Percentiles rank a stretch among this genome's conserved stretches.
Conservation (phyloP, 2,797 vertebrate genomes). For the Amblyraja radiata region DNA sequence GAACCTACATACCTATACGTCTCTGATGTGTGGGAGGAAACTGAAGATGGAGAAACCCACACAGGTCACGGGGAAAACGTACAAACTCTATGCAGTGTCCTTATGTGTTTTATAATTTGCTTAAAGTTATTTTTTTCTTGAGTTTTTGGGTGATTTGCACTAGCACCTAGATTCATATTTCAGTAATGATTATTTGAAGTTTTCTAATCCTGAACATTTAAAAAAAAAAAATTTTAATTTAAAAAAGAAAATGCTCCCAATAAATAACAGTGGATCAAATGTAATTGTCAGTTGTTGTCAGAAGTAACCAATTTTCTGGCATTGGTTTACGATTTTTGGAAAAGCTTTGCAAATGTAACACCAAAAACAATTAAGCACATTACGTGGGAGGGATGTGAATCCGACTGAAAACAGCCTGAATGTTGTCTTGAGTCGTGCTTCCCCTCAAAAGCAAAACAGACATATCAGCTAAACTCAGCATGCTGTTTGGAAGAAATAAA, state of each 20-base stretch:
- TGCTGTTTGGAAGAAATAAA: not conserved
- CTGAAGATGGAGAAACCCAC: no score
- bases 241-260: not conserved
- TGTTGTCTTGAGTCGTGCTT: not conserved
- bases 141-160: not conserved
- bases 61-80: no score
- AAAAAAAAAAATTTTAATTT: not conserved
- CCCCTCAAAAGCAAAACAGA: not conserved
- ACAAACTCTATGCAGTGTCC: no score
- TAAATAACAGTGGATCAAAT: not conserved
- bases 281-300: not conserved
- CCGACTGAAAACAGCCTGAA: not conserved
- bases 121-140: not conserved
- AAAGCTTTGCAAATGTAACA: not conserved
- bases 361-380: conserved; percentile 16
- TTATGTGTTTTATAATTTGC: not conserved
- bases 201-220: not conserved
- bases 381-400: not conserved
- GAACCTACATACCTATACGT: no score
- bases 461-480: not conserved
- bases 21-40: no score
- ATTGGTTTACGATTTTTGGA: not conserved
- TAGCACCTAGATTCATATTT: not conserved
- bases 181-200: not conserved
- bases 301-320: not conserved